phyloP scores from a whole-genome alignment of 2,888 invertebrate species.

The Drosophila ezoana region DNA sequence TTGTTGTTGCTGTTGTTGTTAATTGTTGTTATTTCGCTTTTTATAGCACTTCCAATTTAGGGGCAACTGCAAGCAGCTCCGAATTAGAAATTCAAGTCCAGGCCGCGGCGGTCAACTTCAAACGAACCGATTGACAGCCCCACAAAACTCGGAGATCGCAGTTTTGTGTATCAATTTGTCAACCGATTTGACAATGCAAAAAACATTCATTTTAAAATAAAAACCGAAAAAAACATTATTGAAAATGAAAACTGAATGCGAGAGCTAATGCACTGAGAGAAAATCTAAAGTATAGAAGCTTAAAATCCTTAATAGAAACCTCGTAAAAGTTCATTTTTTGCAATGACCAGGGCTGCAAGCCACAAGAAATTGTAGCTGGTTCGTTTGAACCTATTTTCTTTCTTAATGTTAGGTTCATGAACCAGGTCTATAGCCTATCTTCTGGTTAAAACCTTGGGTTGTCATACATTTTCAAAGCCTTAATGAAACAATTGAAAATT shows the following conservation, averaged over 20 bases:
- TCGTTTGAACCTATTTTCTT: no score
- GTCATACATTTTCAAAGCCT: no score
- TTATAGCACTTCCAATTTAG: slow-evolving; percentile 60
- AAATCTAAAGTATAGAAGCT: not conserved
- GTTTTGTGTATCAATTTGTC: slow-evolving; percentile 73
- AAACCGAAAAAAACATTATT: not conserved
- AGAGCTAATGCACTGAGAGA: slow-evolving; percentile 1
- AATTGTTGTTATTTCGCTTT: slow-evolving; percentile 46
- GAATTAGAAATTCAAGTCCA: slow-evolving; percentile 66
- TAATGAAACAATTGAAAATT: no score
- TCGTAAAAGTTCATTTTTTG: no score
- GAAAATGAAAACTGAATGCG: slow-evolving; percentile 2
- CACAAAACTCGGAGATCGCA: slow-evolving; percentile 41
- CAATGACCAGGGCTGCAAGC: no score
- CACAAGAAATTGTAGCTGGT: no score
- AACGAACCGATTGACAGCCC: slow-evolving; percentile 55
- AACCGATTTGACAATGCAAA: slow-evolving; percentile 64
- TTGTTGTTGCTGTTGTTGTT: slow-evolving; percentile 38
- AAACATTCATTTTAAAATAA: not conserved
- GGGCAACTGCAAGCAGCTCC: slow-evolving; percentile 47
- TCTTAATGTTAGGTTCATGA: no score
- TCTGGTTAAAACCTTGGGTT: no score
- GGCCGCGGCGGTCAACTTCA: slow-evolving; percentile 64
- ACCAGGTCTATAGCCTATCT: no score
- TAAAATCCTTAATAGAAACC: no score